Base-by-base conservation (phyloP, 2,797 vertebrate genomes). In the Diplodus sargus region DNA sequence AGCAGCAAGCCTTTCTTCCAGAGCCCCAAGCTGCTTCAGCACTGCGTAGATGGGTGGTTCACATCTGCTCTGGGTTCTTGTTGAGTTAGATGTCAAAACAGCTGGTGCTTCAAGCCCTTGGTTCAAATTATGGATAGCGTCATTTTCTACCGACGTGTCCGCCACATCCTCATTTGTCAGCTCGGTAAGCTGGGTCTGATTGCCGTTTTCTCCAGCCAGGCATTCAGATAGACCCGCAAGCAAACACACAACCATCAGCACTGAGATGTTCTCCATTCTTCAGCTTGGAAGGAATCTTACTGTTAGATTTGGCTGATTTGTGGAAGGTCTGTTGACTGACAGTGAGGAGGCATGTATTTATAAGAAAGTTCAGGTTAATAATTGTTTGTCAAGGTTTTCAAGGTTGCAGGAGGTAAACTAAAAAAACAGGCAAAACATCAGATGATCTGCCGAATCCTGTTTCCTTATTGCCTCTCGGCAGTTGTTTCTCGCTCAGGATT, bases 181-280 rank as follows among this genome's bases (percentile, higher is more conserved):
- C n/a, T 43, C 30, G 17, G 60, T 52, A 43, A 23, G 69, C 5
- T 58, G 11, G 3, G 2, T 69, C 62, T 66, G 18, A 13, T n/a
- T 66, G 17, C 22, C 34, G 3, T 63, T 28, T 17, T 1, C 23
- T 34, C 0, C 0, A 30, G 34, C 43, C 57, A 74, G 64, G 20
- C 70, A 64, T 3, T 39, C 15, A 22, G 22, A 68, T 5, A 42
- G 25, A 79, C 39, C 57, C 17, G n/a, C 51, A 39, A 74, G 57
- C 42, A 83, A 49, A 62, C 73, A 75, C 68, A 78, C 13, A 14
- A 43, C 13, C 20, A 64, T 62, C 4, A 77, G 49, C 47, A 43
- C 14, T 56, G 51, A 23, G 1, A 68, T 0, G 34, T 6, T 75
- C 43, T 28, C 34, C 74, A 83, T 80, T 56, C 4, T 72, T 17